Base-by-base conservation (phyloP, 1,140 invertebrate genomes). In the Oryctes rhinoceros region DNA sequence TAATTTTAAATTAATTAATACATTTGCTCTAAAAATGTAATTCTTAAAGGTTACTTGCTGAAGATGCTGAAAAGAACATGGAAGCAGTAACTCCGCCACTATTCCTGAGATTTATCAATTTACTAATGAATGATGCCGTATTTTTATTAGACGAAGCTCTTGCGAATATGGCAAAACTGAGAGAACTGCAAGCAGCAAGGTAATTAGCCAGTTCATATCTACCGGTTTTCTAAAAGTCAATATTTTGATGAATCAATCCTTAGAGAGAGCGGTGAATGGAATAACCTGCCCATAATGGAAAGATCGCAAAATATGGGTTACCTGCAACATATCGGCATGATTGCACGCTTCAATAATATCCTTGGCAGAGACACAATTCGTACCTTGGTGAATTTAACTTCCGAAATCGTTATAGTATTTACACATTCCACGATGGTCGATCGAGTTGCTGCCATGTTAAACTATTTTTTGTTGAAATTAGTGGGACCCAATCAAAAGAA, bases 121-220 rank as follows among this genome's bases (percentile, higher is more conserved):
- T 99, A 65, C 89, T 99, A 3, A 97, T 98, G 86, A 99, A 99
- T 87, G 98, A 99, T 91, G 97, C 97, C 76, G 97, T 97, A 20
- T 99, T 96, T 88, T 88, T 99, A 4, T 87, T 98, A 79, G 97
- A 98, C 86, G 97, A 99, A 88, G 96, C 96, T 0, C 89, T 99
- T 4, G 90, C 92, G 0, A 96, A 96, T 86, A 95, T 97, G 93
- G 91, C 95, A 39, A 94, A 96, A 85, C 91, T 97, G 59, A 91
- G 92, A 76, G 93, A 93, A 81, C 89, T 95, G 86, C 91, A 95
- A 85, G 89, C 90, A 65, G 92, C 92, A 30, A 92, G 91, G 94
- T 94, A 89, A 85, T 80, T 84, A 59, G 37, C 0, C 30, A 62
- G n/a, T 13, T 30, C 24, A 30, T 30, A 30, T 30, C 24, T 44